Conservation (phyloP, 2,888 invertebrate species). For the Torymus texanus region DNA sequence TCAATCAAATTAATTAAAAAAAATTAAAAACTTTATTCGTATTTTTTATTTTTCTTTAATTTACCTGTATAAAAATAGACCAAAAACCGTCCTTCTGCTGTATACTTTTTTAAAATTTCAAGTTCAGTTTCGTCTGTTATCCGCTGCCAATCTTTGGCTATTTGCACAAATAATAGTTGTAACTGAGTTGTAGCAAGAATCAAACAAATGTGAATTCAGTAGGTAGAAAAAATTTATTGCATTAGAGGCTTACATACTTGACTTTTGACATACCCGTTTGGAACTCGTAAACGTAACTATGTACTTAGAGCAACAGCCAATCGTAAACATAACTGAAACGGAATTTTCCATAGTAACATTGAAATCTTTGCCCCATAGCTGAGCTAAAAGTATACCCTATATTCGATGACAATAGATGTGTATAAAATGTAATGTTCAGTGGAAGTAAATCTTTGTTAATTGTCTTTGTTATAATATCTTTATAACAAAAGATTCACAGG, state of each 20-base stretch:
- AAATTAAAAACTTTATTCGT: too few species aligned
- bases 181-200: background rate
- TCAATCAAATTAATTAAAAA: too few species aligned
- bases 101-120: slow-evolving; percentile 5
- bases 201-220: too few species aligned
- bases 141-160: slow-evolving; percentile 16
- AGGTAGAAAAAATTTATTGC: too few species aligned
- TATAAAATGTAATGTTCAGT: background rate
- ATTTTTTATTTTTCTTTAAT: background rate
- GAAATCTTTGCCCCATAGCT: slow-evolving; percentile 7
- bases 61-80: slow-evolving; percentile 2
- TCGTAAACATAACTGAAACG: background rate
- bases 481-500: too few species aligned
- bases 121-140: background rate
- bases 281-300: background rate
- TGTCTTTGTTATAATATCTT: too few species aligned
- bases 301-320: background rate
- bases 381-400: background rate
- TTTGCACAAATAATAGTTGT: slow-evolving; percentile 10
- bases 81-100: slow-evolving; percentile 3
- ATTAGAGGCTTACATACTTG: too few species aligned
- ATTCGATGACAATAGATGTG: background rate
- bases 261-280: too few species aligned
- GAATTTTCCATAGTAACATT: background rate
- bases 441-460: background rate